Percentiles rank a stretch among this genome's conserved stretches.
Conservation (phyloP, 2,113 vertebrate species). For the Taurulus bubalis region DNA sequence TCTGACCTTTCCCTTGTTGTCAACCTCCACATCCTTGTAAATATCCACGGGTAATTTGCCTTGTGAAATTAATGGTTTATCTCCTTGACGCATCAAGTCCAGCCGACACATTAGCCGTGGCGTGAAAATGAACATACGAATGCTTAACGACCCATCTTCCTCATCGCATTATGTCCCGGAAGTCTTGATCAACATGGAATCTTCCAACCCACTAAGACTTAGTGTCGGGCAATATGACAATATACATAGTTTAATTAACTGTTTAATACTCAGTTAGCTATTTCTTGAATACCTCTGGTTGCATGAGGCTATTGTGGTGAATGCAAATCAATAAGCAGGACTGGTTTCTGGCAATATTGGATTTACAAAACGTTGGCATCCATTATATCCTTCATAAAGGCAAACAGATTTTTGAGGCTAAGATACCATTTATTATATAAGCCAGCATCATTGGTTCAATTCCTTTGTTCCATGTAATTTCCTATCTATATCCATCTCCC, state of each 20-base stretch:
- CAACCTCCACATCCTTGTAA: constrained; percentile 65
- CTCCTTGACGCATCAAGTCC: constrained; percentile 61
- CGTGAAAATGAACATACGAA: constrained; percentile 61
- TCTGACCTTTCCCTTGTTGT: constrained; percentile 76
- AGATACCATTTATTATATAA: background rate
- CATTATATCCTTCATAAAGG: background rate
- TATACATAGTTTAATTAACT: background rate
- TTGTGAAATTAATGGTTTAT: constrained; percentile 69
- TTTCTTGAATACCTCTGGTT: background rate
- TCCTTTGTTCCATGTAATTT: background rate
- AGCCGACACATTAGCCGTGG: constrained; percentile 58
- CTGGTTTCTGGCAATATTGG: background rate
- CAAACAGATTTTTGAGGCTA: background rate
- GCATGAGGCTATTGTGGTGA: background rate
- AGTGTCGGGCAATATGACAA: background rate
- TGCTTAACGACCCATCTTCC: constrained; percentile 53
- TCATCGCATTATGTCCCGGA: constrained; percentile 28
- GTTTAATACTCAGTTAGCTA: background rate
- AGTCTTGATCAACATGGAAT: constrained; percentile 40
- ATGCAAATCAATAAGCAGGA: background rate
- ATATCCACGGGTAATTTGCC: constrained; percentile 69
- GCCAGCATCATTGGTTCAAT: background rate
- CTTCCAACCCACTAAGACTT: constrained; percentile 4
- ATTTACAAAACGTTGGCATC: constrained; percentile 9
- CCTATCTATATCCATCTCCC: background rate